Percentiles rank a stretch among this genome's conserved stretches.
phyloP scores from a whole-genome alignment of 2,113 vertebrate genomes.

The Polypterus senegalus region DNA sequence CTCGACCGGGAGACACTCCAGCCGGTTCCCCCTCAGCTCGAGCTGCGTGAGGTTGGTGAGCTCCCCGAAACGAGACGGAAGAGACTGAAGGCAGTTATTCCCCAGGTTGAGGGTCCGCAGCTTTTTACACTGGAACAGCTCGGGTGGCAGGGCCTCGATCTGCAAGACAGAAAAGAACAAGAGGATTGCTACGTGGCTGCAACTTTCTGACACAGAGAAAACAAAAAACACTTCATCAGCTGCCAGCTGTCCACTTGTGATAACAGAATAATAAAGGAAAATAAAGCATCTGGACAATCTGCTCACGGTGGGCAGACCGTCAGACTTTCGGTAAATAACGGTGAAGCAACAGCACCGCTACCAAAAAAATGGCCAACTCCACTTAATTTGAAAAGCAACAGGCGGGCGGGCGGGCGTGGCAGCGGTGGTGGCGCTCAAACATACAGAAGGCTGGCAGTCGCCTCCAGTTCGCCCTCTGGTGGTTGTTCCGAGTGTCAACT shows the following conservation, averaged over 20 bases:
- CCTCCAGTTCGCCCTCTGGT: too few relatives aligned
- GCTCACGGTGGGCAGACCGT: too few relatives aligned
- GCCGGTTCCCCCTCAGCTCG: constrained; percentile 82
- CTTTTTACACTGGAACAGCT: constrained; percentile 93
- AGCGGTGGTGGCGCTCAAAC: too few relatives aligned
- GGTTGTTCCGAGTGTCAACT: too few relatives aligned
- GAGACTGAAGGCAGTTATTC: constrained; percentile 77
- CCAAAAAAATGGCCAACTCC: too few relatives aligned
- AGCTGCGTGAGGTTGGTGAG: constrained; percentile 78
- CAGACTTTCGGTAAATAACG: too few relatives aligned
- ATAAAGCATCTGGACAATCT: too few relatives aligned
- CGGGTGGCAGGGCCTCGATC: constrained; percentile 83
- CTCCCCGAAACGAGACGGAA: constrained; percentile 82
- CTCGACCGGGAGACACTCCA: constrained; percentile 90
- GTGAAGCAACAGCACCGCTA: too few relatives aligned
- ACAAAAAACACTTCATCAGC: constrained; percentile 1
- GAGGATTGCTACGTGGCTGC: not conserved
- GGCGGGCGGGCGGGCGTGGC: too few relatives aligned
- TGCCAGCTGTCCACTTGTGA: not conserved
- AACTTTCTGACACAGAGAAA: not conserved
- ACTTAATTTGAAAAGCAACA: too few relatives aligned
- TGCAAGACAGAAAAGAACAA: constrained; percentile 22
- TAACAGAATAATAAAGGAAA: not conserved
- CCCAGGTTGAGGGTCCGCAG: constrained; percentile 84
- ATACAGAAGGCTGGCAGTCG: too few relatives aligned